phyloP scores from a whole-genome alignment of 2,797 vertebrate species.

The Adelosebastes latens region DNA sequence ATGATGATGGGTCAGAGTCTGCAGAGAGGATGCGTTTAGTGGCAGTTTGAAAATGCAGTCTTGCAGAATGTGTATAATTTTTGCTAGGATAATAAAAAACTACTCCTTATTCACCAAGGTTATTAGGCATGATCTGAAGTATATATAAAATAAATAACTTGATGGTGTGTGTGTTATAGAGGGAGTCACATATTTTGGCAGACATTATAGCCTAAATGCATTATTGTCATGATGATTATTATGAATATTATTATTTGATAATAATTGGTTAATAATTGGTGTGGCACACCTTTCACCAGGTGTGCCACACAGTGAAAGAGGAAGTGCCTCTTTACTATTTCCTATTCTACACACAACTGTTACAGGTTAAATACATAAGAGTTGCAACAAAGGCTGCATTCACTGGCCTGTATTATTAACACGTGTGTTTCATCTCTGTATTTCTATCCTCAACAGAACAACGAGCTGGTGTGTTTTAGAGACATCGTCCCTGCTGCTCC shows the following conservation, averaged over 20 bases:
- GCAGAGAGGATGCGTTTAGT: background rate
- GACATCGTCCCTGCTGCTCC: constrained; percentile 73
- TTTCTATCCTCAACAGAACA: constrained; percentile 48
- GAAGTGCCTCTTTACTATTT: too few relatives aligned
- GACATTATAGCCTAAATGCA: background rate
- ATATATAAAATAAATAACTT: background rate
- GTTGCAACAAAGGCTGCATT: background rate
- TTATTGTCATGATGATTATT: background rate
- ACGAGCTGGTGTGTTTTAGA: constrained; percentile 71
- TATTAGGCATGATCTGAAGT: background rate
- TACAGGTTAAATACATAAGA: background rate
- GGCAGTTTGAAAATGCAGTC: background rate
- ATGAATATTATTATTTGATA: background rate
- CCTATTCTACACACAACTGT: background rate
- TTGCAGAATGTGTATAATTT: background rate
- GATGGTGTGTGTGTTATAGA: background rate
- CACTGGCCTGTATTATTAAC: background rate
- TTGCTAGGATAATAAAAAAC: background rate
- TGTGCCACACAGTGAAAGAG: background rate
- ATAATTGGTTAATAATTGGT: too few relatives aligned
- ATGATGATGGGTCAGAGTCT: too few relatives aligned
- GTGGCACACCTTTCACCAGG: background rate
- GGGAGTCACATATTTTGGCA: background rate
- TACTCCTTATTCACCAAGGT: background rate
- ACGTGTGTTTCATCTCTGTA: background rate